Evolutionary conservation across 2,113 vertebrate genomes (phyloP), one percentile per base, ranked within the genome.

Genomic region (Xiphias gladius): DNA sequence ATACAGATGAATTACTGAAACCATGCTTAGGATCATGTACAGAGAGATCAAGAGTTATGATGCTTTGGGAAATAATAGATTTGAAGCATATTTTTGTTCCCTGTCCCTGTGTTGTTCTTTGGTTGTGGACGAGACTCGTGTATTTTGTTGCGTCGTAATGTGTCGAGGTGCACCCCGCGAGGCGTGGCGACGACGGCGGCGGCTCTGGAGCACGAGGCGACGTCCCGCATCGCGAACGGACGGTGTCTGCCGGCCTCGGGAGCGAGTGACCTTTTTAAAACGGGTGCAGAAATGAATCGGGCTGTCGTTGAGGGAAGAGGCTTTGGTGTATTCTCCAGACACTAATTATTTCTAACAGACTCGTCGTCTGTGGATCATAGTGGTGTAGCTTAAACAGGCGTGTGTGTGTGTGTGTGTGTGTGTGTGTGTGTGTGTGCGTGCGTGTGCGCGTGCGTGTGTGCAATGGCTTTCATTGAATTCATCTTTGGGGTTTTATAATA

Each of bases 401-500:
- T 8, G 57, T 13, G 73, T 22, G 70, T 7, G 63, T 46, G 59
- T 76, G 83, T 5, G 71, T 20, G 58, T 41, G 84, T 11, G 67
- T 2, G 72, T 26, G 68, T n/a, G 57, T 22, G 68, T 75, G 50
- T 30, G 19, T 54, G 37, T 12, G 64, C 11, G 73, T 20, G 71
- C 5, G 61, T 43, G 61, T 77, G 84, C 4, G 67, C 13, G 59
- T 32, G 84, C 9, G 68, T 4, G 69, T 20, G 69, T 22, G 52
- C 16, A 65, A 26, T 75, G 37, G 73, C 58, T 76, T 73, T 78
- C 41, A 74, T 80, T 66, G 7, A 73, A 75, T 76, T 89, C 71
- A 79, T 88, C 79, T 94, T 81, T 46, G 89, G 96, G 95, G 95
- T 95, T 97, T 94, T 96, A 92, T 96, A 95, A 93, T 75, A 89